phyloP scores from a whole-genome alignment of 2,797 vertebrate species.

The Yasuhikotakia modesta region DNA sequence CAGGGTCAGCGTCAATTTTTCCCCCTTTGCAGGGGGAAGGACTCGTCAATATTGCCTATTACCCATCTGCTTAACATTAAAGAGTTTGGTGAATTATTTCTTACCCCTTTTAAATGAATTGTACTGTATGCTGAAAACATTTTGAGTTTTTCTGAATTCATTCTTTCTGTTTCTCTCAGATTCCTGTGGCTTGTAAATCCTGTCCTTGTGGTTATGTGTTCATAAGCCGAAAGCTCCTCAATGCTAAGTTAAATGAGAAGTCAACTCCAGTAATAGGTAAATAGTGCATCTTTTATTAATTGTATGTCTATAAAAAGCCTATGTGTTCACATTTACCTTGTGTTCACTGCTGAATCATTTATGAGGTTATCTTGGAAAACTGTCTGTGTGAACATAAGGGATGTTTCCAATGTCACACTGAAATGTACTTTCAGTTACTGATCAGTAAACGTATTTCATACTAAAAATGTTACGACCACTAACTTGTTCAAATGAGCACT shows the following conservation, averaged over 20 bases:
- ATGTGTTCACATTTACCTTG: not conserved
- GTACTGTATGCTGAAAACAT: not conserved
- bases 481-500: not conserved
- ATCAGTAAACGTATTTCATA: not conserved
- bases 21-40: not conserved
- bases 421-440: not conserved
- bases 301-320: not conserved
- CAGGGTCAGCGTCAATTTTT: constrained; percentile 12
- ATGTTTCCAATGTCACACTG: not conserved
- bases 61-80: not conserved
- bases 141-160: constrained; percentile 23
- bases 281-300: not conserved
- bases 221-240: constrained; percentile 95
- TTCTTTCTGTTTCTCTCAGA: constrained; percentile 72
- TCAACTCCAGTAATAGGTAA: constrained; percentile 87
- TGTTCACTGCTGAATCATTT: not conserved
- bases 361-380: not conserved
- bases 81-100: not conserved
- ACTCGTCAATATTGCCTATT: not conserved
- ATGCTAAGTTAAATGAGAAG: constrained; percentile 89
- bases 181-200: constrained; percentile 97
- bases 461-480: not conserved
- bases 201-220: constrained; percentile 96
- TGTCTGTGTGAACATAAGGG: not conserved
- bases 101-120: not conserved